These are phyloP conservation scores for Cheilosia pagana DNA, from an alignment of 2,888 invertebrate species.

Conservation along the genomic window DNA sequence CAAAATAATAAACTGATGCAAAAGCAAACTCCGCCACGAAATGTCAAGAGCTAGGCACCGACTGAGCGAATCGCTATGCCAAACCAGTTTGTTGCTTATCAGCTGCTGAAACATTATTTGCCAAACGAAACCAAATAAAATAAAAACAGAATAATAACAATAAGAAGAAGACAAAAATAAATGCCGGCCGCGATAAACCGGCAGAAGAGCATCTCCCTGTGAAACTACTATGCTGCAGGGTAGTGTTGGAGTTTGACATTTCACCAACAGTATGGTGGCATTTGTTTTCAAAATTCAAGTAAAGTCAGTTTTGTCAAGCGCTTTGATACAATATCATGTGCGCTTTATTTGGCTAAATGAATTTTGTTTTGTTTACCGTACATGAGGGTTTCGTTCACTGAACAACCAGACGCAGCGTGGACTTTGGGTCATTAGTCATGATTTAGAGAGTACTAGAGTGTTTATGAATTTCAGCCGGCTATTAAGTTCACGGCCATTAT, in stretches of 20 bases:
- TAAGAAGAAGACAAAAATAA: constrained; percentile 2
- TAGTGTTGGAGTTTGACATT: too few relatives aligned
- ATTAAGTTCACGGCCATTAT: neutral
- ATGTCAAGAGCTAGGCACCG: constrained; percentile 20
- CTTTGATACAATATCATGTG: too few relatives aligned
- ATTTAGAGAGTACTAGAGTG: neutral
- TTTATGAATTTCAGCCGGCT: neutral
- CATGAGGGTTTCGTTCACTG: neutral
- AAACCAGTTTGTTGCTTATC: constrained; percentile 41
- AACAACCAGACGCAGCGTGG: neutral
- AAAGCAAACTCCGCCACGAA: constrained; percentile 10
- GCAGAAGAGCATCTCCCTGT: neutral
- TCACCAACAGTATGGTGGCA: too few relatives aligned
- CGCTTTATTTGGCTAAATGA: neutral
- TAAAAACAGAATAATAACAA: constrained; percentile 2
- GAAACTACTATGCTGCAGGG: neutral
- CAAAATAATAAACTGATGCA: constrained; percentile 6
- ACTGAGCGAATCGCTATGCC: constrained; percentile 24
- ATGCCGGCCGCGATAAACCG: neutral
- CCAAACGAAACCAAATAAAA: constrained; percentile 7
- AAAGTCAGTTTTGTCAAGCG: too few relatives aligned
- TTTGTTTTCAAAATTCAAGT: too few relatives aligned
- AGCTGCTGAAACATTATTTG: constrained; percentile 18
- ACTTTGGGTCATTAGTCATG: constrained; percentile 4
- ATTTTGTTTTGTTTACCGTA: too few relatives aligned